Evolutionary conservation across 2,797 vertebrate genomes (phyloP), one percentile per base, ranked within the genome.

Genomic region (Salmo trutta): DNA sequence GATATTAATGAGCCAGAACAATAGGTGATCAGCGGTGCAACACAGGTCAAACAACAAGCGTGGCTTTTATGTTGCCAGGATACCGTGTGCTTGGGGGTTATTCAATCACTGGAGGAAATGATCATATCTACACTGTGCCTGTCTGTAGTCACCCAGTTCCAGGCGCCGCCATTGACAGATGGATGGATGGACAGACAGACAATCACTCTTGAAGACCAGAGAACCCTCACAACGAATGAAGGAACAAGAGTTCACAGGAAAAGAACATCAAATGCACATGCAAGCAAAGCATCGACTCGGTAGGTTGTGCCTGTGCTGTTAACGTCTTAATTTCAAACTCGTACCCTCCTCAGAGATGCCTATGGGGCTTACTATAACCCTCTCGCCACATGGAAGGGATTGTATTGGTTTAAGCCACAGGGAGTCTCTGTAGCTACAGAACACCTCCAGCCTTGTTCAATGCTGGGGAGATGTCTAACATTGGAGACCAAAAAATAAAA

Each of bases 1-100:
- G 91, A 94, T 93, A 93, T 93, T 92, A 92, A 93, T 87, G 88
- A 84, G 62, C 36, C 79, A 77, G 91, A 92, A 95, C 94, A 94
- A 94, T 93, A 88, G 87, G 7, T 27, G n/a, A 83, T 86, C 85
- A 84, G 80, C 87, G 83, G 79, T 79, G 84, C 86, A 83, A 87
- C 90, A 47, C 8, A 10, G 8, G 41, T 14, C 41, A 71, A 86
- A 88, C 90, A 91, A 94, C 92, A 93, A 94, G 90, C 67, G 83
- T 84, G 85, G 75, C 89, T 91, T 94, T 93, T 90, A 92, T 93
- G 86, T 86, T 75, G 76, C 41, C 41, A 76, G 83, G 87, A 79
- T 85, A 85, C 85, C 83, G 82, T 85, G 82, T 87, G 81, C 81
- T 21, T 75, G 5, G 53, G 52, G 66, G 51, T 81, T 76, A 77